A percentile compares a stretch with the other conserved stretches of the same genome.
These are phyloP conservation scores for Melieria picta DNA, from an alignment of 2,888 invertebrate species.

Conservation along the genomic window DNA sequence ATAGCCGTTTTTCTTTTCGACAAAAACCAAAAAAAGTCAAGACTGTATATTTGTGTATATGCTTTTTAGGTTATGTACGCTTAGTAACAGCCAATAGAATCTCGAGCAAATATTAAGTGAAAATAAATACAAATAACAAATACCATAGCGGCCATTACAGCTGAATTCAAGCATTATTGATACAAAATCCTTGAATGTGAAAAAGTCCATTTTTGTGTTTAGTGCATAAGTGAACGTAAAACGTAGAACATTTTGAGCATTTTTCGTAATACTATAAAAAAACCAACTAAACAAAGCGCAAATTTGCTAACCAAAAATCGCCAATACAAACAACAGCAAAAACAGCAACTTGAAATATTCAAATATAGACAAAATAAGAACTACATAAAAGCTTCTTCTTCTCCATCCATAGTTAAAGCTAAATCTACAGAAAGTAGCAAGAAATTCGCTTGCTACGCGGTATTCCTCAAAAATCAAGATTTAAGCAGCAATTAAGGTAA, in stretches of 20 bases:
- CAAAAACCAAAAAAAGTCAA: slow-evolving; percentile 1
- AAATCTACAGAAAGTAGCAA: not conserved
- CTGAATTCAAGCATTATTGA: slow-evolving; percentile 14
- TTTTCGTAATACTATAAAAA: not conserved
- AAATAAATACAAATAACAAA: no score
- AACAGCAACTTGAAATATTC: slow-evolving; percentile 24
- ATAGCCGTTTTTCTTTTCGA: not conserved
- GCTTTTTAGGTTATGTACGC: slow-evolving; percentile 13
- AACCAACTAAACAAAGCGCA: slow-evolving; percentile 25
- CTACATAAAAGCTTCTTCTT: slow-evolving; percentile 46
- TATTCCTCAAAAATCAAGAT: not conserved
- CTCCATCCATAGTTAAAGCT: slow-evolving; percentile 50
- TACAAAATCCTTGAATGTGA: slow-evolving; percentile 13
- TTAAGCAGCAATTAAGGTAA: not conserved
- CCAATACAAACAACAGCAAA: slow-evolving; percentile 30
- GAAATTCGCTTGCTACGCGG: not conserved
- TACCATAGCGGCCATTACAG: slow-evolving; percentile 20
- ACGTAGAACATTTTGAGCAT: slow-evolving; percentile 13
- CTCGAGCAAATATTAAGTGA: slow-evolving; percentile 3
- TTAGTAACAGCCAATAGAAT: slow-evolving; percentile 22
- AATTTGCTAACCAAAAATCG: slow-evolving; percentile 30
- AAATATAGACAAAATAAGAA: slow-evolving; percentile 5
- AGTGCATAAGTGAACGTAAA: slow-evolving; percentile 46
- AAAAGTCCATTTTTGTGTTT: slow-evolving; percentile 54
- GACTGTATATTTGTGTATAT: slow-evolving; percentile 4